phyloP scores from a whole-genome alignment of 30 jellyfish, hydroid and myxozoan genomes.

The Sanderia malayensis region DNA sequence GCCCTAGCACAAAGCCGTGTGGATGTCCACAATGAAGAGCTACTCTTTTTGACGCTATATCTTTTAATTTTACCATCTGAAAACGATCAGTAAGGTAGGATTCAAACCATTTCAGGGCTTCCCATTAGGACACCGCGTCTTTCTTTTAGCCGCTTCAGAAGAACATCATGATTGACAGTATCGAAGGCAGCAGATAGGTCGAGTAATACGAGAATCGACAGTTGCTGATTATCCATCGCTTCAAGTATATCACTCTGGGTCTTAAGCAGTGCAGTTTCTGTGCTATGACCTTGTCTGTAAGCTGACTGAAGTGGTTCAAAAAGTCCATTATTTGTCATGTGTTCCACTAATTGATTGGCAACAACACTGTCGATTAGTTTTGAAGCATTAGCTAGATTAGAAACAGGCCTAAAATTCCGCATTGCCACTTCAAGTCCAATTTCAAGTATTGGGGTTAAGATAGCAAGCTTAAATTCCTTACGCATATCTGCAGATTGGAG shows the following conservation, averaged over 20 bases:
- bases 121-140: constrained; percentile 44
- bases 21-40: constrained; percentile 23
- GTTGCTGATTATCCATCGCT: constrained; percentile 56
- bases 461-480: constrained; percentile 57
- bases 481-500: constrained; percentile 64
- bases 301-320: constrained; percentile 65
- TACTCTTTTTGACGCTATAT: not conserved
- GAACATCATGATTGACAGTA: constrained; percentile 52
- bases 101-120: constrained; percentile 29
- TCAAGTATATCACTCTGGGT: constrained; percentile 48
- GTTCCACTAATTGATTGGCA: constrained; percentile 54
- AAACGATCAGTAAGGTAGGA: constrained; percentile 15
- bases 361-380: constrained; percentile 58
- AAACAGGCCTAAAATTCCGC: constrained; percentile 62
- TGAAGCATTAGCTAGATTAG: constrained; percentile 45
- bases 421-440: constrained; percentile 56
- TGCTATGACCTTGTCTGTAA: constrained; percentile 48
- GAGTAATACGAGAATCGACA: constrained; percentile 48
- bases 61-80: constrained; percentile 13
- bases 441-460: constrained; percentile 53
- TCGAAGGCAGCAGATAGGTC: constrained; percentile 66
- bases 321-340: constrained; percentile 45
- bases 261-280: constrained; percentile 56
- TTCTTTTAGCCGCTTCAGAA: constrained; percentile 33
- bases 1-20: constrained; percentile 35